Base-by-base conservation (phyloP, 2,797 vertebrate species). In the Calcarius lapponicus region DNA sequence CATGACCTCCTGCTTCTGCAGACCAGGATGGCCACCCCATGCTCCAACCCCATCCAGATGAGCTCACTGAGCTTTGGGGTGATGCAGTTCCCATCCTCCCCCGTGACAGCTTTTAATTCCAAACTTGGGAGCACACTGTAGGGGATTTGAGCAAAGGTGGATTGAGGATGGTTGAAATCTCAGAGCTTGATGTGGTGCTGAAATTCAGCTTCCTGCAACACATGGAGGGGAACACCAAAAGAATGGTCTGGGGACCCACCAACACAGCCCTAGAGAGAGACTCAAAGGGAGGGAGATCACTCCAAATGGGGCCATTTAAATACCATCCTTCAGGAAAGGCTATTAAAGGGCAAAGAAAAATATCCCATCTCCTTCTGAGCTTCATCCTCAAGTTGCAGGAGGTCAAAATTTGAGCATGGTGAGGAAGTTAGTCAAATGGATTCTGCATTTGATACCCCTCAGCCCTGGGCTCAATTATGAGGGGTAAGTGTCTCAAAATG, bases 181-280 rank as follows among this genome's bases (percentile, higher is more conserved):
- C 66, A 71, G n/a, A 18, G 50, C 5, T 24, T n/a, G 42, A 75
- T 2, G 6, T 0, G 0, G 60, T 58, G 40, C 45, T 1, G 0
- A 74, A 84, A 79, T 53, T 56, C 79, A 89, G 50, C 45, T 53
- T 72, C 36, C 29, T 53, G 38, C n/a, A 45, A 79, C 9, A 40
- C 22, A 4, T 5, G 24, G 31, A 42, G 14, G 21, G 21, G 53
- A 51, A 54, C 2, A 24, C 34, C 2, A 1, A 38, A 79, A 80
- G 10, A 42, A 76, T 80, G 67, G 50, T 31, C 7, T 50, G 24
- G 34, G 32, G 47, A 79, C 2, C 2, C 7, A 31, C 17, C 42
- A 36, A 75, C 7, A 38, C 24, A 78, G 28, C 11, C 22, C 31
- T 38, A 48, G 6, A 47, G n/a, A 48, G 26, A 64, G 25, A 79